A percentile compares a stretch with the other conserved stretches of the same genome.
phyloP scores from a whole-genome alignment of 2,888 invertebrate species.

The Chrysomela aeneicollis region DNA sequence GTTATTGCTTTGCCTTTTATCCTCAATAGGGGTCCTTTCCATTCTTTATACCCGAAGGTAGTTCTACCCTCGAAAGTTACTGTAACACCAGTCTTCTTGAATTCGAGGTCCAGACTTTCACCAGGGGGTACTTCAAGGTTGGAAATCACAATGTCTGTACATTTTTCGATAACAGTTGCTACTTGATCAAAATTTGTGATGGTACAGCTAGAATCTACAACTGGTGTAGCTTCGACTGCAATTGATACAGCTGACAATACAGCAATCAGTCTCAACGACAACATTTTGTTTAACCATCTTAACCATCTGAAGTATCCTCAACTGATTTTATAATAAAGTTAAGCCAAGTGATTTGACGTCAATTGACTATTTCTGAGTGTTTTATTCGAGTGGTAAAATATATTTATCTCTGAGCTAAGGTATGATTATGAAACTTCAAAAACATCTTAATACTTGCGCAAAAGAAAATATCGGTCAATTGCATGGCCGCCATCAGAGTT shows the following conservation, averaged over 20 bases:
- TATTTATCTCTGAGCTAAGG: no score
- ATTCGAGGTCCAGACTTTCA: conserved; percentile 14
- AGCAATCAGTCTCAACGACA: not conserved
- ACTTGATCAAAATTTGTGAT: conserved; percentile 20
- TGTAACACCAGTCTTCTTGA: conserved; percentile 15
- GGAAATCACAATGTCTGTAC: conserved; percentile 19
- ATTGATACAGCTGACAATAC: not conserved
- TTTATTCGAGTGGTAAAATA: not conserved
- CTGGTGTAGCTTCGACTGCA: not conserved
- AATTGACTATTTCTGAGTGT: no score
- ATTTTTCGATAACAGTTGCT: conserved; percentile 13
- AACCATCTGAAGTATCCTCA: not conserved
- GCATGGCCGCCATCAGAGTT: not conserved
- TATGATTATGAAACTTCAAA: no score
- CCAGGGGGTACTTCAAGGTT: conserved; percentile 23
- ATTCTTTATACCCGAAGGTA: conserved; percentile 18
- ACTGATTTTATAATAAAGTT: not conserved
- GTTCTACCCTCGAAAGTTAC: conserved; percentile 24
- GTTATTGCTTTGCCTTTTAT: conserved; percentile 11
- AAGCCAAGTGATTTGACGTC: not conserved
- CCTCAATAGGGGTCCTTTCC: conserved; percentile 26
- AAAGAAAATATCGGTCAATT: not conserved
- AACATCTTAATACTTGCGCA: not conserved
- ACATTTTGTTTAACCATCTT: not conserved
- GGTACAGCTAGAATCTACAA: conserved; percentile 14